Conservation (phyloP, 2,888 invertebrate species). For the Aelia acuminata region DNA sequence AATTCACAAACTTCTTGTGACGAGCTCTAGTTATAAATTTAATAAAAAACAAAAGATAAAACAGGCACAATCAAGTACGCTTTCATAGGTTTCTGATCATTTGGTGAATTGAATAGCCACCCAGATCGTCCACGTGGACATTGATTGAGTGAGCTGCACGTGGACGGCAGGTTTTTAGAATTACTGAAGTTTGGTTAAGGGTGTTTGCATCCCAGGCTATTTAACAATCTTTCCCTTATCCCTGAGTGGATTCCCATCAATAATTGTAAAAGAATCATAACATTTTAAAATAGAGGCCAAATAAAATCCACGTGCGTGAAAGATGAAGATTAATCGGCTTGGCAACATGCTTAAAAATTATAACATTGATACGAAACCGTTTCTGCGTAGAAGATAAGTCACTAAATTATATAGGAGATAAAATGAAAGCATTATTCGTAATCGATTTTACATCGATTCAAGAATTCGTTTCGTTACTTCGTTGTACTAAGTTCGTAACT, state of each 20-base stretch:
- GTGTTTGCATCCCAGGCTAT: not conserved
- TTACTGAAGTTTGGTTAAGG: not conserved
- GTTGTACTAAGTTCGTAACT: too few relatives aligned
- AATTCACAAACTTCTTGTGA: not conserved
- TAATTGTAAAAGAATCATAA: not conserved
- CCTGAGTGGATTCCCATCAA: not conserved
- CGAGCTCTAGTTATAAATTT: not conserved
- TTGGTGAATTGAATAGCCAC: not conserved
- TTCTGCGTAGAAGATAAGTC: not conserved
- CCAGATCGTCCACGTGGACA: not conserved
- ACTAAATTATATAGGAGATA: too few relatives aligned
- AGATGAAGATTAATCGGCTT: not conserved
- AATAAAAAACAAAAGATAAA: not conserved
- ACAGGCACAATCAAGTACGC: not conserved
- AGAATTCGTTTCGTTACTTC: too few relatives aligned
- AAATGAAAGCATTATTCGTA: too few relatives aligned
- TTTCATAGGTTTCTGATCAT: not conserved
- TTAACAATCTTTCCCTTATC: not conserved
- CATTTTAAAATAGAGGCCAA: not conserved
- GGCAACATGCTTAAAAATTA: not conserved
- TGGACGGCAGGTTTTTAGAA: not conserved
- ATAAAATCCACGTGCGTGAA: not conserved
- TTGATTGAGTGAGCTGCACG: conserved; percentile 1
- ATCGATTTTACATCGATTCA: too few relatives aligned
- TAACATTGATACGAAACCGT: not conserved